Evolutionary conservation across 2,888 invertebrate genomes (phyloP), one percentile per base, ranked within the genome.

Genomic region (Blastobasis adustella): DNA sequence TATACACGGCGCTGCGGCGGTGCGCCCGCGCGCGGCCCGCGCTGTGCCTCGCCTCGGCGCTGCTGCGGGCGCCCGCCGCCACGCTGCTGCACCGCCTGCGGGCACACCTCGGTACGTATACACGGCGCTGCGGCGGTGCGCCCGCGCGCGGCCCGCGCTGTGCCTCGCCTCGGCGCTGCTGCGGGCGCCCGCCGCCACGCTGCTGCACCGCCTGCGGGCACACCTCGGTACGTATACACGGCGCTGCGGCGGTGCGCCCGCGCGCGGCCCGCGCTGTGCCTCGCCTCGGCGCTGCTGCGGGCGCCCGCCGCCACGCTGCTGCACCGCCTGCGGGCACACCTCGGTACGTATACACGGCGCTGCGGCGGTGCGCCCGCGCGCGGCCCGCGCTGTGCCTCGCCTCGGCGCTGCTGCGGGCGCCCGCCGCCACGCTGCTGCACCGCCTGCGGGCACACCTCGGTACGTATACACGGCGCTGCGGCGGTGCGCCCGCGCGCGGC

Each of bases 191-290:
- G 93, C 95, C 56, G 96, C 96, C 9, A 94, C 96, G 5, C 90
- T 95, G 49, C 91, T 96, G 66, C 94, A 95, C 60, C 94, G 95
- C 60, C 95, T 96, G 93, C 88, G 91, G 48, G 90, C 91, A 1
- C 90, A 90, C 53, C 63, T 71, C 5, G 57, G 66, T 68, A 47
- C 45, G 52, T 47, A 62, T 42, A 63, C 90, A 85, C 70, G 68
- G 65, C 64, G 62, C 53, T 58, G 63, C 36, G 40, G 5, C 40
- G 8, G 40, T 5, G 8, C 74, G 54, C 73, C 79, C 47, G 10
- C 90, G 75, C 78, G 64, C 90, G 91, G 2, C 76, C 74, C 54
- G 73, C 79, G 54, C 71, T 81, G 36, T 82, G 82, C 59, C 76
- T 80, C 49, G 77, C 82, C 10, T 82, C 82, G 40, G 79, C 92